Evolutionary conservation across 2,888 invertebrate genomes (phyloP), one percentile per base, ranked within the genome.

Genomic region (Apodemia hepburni): DNA sequence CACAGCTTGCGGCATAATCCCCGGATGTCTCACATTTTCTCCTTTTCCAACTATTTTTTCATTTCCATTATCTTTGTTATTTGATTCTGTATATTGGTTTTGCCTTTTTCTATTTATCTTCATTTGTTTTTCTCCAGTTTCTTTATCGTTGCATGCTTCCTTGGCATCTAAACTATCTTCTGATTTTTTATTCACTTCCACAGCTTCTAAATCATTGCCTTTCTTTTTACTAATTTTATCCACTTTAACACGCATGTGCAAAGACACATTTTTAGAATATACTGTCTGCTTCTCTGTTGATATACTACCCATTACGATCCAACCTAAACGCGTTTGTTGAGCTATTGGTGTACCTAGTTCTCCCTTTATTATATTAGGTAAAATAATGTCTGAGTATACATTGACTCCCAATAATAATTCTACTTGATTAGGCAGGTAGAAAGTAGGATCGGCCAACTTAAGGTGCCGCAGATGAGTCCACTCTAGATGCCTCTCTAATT

Each of bases 341-440:
- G n/a, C 35, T 2, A 35, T n/a, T 5, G 38, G 38, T 11, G 7
- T 35, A 33, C 58, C 35, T 5, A 17, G 17, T 11, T 68, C 61
- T 22, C 65, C 54, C 51, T 67, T 69, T 0, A 69, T 15, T 0
- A 70, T 9, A 1, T 66, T 70, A 3, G 27, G 15, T 15, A 59
- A 15, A 11, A 70, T 15, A 0, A 70, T 63, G n/a, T 70, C 59
- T 2, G 47, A 42, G 54, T 69, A 68, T 0, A 65, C 62, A 2
- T 70, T 69, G 5, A 60, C 71, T 45, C 71, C 71, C 3, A 71
- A 54, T 7, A 73, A 7, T 2, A 73, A 60, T 35, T 71, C 66
- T 9, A 73, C 69, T 17, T 59, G 64, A 22, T 63, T 61, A 15
- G 47, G 47, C n/a, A 15, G 1, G 47, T 47, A 47, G 5, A n/a